Evolutionary conservation across 2,113 vertebrate genomes (phyloP), one percentile per base, ranked within the genome.

Genomic region (Puffinus mauretanicus): DNA sequence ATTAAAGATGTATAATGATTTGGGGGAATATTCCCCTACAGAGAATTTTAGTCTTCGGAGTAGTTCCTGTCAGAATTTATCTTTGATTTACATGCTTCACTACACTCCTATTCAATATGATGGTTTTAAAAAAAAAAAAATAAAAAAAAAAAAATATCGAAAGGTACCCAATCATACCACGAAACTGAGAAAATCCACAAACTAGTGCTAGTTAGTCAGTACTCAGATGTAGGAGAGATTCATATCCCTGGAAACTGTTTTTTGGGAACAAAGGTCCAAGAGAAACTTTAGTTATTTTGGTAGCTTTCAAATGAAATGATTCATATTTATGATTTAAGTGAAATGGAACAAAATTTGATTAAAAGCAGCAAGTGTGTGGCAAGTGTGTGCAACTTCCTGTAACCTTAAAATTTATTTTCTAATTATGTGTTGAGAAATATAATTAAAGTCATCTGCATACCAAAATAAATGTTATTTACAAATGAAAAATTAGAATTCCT

Each of bases 391-490:
- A 97, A 91, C 81, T 95, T 94, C 87, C 84, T 91, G 66, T 78
- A 93, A 95, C 94, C 94, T 96, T 30, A 90, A 96, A 97, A 82
- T 95, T 96, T 80, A 83, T 27, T 88, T 95, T 92, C 84, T 94
- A 97, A 97, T 96, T 96, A n/a, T 16, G 34, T 86, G 38, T 85
- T 80, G 49, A 94, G 84, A 94, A 94, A 97, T 67, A 69, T 58
- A 96, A 98, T 96, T 94, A 85, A 97, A 98, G 42, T 44, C 57
- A 95, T 90, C 90, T 94, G 81, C 66, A 94, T 36, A 92, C 62
- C 79, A 93, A 97, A 83, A 93, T 79, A 96, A 97, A 94, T 60
- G 75, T 97, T 97, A 98, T 82, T 98, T 98, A 97, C 85, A 96
- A 97, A 77, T 58, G 66, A 96, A 97, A 97, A 93, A 89, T 55